Percentiles rank a stretch among this genome's conserved stretches.
phyloP scores from a whole-genome alignment of 2,888 invertebrate genomes.

The Incurvaria masculella region DNA sequence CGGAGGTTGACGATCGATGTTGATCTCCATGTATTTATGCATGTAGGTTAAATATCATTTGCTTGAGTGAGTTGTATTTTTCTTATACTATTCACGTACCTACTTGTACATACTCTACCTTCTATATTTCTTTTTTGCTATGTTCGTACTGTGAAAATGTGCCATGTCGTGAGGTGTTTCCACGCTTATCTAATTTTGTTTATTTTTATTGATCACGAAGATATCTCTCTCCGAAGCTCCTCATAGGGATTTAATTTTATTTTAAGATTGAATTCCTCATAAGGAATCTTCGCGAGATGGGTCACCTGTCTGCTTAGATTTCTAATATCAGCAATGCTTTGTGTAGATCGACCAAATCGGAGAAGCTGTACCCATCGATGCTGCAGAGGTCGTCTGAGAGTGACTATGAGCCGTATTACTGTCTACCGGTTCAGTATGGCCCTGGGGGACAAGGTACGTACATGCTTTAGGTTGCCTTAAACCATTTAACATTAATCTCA shows the following conservation, averaged over 20 bases:
- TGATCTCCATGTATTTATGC: slow-evolving; percentile 3
- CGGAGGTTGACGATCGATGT: too few relatives aligned
- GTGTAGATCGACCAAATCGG: slow-evolving; percentile 87
- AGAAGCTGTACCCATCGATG: slow-evolving; percentile 93
- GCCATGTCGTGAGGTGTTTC: slow-evolving; percentile 24
- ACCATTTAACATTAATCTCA: too few relatives aligned
- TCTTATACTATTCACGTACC: slow-evolving; percentile 16
- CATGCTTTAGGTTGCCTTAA: too few relatives aligned
- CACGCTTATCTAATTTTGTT: slow-evolving; percentile 7
- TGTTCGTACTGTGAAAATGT: slow-evolving; percentile 11
- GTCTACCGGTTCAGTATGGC: slow-evolving; percentile 67
- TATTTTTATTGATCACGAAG: slow-evolving; percentile 9
- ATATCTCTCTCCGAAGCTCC: slow-evolving; percentile 1
- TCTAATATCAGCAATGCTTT: slow-evolving; percentile 7
- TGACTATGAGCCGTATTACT: slow-evolving; percentile 84
- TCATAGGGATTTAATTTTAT: too few relatives aligned
- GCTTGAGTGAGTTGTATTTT: slow-evolving; percentile 6
- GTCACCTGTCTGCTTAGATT: too few relatives aligned
- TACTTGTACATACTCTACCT: slow-evolving; percentile 5
- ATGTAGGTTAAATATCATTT: slow-evolving; percentile 7
- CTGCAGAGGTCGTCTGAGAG: slow-evolving; percentile 77
- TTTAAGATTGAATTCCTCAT: too few relatives aligned
- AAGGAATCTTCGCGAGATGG: too few relatives aligned
- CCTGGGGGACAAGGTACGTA: slow-evolving; percentile 65
- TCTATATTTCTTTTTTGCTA: too few relatives aligned